Conservation (phyloP, 1,140 invertebrate genomes). For the Scaptodrosophila lebanonensis region DNA sequence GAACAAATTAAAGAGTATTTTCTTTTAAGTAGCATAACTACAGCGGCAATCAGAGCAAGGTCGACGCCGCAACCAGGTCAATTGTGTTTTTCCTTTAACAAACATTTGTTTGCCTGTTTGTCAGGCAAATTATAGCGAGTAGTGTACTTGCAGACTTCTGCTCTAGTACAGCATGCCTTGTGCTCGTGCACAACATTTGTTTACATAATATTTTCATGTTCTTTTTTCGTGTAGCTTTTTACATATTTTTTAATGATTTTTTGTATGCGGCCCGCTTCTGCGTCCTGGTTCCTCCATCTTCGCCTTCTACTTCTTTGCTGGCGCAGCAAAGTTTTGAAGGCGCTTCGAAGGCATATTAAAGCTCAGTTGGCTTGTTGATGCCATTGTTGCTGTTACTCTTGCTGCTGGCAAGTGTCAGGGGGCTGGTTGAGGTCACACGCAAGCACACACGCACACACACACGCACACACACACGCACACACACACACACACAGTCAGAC, state of each 20-base stretch:
- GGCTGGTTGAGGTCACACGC: conserved; percentile 23
- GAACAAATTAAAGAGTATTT: too few relatives aligned
- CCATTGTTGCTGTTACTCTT: not conserved
- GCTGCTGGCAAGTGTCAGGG: conserved; percentile 7
- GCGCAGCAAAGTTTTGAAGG: conserved; percentile 32
- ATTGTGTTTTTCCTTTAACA: too few relatives aligned
- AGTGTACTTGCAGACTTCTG: too few relatives aligned
- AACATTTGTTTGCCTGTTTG: too few relatives aligned
- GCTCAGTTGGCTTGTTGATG: conserved; percentile 31
- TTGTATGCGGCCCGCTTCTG: not conserved
- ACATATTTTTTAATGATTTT: conserved; percentile 58
- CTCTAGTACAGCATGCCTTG: too few relatives aligned
- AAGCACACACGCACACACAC: conserved; percentile 4
- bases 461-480: conserved; percentile 6
- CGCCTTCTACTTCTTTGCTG: conserved; percentile 5
- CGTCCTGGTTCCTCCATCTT: too few relatives aligned
- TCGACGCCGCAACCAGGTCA: too few relatives aligned
- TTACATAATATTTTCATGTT: conserved; percentile 63
- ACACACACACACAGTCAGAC: conserved; percentile 10
- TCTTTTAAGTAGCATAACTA: too few relatives aligned
- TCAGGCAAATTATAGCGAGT: too few relatives aligned
- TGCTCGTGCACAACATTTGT: conserved; percentile 46
- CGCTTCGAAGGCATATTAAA: conserved; percentile 42
- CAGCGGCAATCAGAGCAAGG: too few relatives aligned
- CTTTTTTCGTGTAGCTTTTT: conserved; percentile 63